phyloP scores from a whole-genome alignment of 2,888 invertebrate species.

The Drosophila monieri region DNA sequence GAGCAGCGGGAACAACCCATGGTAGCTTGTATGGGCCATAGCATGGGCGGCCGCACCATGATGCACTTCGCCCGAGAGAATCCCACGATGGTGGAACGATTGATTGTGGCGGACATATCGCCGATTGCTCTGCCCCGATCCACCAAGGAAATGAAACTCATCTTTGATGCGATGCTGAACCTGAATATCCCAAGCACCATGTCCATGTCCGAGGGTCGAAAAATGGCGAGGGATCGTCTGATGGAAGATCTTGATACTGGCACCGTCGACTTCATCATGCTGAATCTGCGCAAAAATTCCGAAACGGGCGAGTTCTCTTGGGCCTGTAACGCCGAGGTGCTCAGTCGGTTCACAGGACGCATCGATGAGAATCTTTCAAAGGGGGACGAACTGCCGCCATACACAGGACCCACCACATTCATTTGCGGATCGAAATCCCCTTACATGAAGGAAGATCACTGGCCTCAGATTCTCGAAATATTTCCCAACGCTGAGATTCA shows the following conservation, averaged over 20 bases:
- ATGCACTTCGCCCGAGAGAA: slow-evolving; percentile 90
- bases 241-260: slow-evolving; percentile 85
- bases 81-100: slow-evolving; percentile 86
- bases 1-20: slow-evolving; percentile 69
- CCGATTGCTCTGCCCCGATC: slow-evolving; percentile 86
- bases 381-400: slow-evolving; percentile 57
- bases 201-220: slow-evolving; percentile 89
- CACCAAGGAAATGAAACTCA: slow-evolving; percentile 86
- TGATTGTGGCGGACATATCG: slow-evolving; percentile 90
- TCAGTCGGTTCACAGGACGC: slow-evolving; percentile 87
- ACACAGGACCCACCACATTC: slow-evolving; percentile 91
- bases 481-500: slow-evolving; percentile 87
- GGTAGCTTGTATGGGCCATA: slow-evolving; percentile 92
- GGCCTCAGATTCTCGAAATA: slow-evolving; percentile 86
- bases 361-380: slow-evolving; percentile 51
- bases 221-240: slow-evolving; percentile 88
- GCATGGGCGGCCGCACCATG: slow-evolving; percentile 97
- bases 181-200: slow-evolving; percentile 87
- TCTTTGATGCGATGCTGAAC: slow-evolving; percentile 88
- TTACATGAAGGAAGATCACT: slow-evolving; percentile 88
- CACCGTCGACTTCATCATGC: slow-evolving; percentile 91
- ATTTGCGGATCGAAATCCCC: slow-evolving; percentile 93
- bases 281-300: slow-evolving; percentile 90
- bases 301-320: slow-evolving; percentile 86
- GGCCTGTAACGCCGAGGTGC: slow-evolving; percentile 91